Conservation (phyloP, 2,113 vertebrate genomes). For the Turnix velox region DNA sequence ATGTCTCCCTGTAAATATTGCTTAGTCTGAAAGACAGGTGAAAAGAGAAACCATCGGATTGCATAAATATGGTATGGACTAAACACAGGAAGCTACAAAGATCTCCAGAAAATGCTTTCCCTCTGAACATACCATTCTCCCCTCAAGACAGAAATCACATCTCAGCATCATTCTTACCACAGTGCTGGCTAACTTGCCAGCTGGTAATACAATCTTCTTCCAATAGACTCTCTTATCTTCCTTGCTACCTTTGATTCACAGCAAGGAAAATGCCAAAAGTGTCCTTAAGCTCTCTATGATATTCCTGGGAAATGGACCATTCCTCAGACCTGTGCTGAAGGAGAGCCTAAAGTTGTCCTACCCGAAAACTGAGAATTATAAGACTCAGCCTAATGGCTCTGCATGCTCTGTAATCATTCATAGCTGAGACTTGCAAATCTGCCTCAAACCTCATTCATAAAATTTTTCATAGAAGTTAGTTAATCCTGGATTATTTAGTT, state of each 20-base stretch:
- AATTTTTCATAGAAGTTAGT: not conserved
- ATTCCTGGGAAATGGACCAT: not conserved
- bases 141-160: not conserved
- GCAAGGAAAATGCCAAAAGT: not conserved
- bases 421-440: not conserved
- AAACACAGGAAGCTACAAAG: not conserved
- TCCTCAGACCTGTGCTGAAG: not conserved
- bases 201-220: not conserved
- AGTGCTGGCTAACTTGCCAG: not conserved
- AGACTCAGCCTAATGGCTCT: not conserved
- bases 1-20: rapidly evolving
- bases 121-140: not conserved
- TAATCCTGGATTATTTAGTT: not conserved
- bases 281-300: not conserved
- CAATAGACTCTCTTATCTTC: not conserved
- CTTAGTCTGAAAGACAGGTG: not conserved
- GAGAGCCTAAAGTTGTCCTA: not conserved
- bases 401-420: not conserved
- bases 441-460: not conserved
- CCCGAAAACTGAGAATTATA: not conserved
- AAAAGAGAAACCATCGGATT: not conserved
- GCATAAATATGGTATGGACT: not conserved
- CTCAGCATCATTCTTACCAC: not conserved
- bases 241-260: not conserved
- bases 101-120: not conserved